phyloP scores from a whole-genome alignment of 2,113 vertebrate genomes.

The Poicephalus meyeri region DNA sequence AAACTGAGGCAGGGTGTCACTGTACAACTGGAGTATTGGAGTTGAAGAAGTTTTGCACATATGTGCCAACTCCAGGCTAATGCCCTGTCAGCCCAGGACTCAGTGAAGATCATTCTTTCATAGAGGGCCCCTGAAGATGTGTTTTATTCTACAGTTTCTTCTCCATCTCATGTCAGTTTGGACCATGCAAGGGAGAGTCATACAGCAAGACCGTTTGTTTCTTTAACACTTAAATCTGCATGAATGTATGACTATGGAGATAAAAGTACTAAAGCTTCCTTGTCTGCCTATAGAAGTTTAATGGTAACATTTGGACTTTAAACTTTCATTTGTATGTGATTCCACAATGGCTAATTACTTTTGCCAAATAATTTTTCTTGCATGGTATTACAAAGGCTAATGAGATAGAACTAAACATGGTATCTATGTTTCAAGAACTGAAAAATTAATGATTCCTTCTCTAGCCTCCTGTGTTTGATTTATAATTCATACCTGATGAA shows the following conservation, averaged over 20 bases:
- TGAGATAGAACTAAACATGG: neutral
- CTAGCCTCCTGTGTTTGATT: constrained; percentile 31
- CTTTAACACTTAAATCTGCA: neutral
- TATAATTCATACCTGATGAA: constrained; percentile 46
- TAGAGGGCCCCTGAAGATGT: neutral
- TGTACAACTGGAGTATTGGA: neutral
- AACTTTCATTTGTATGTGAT: constrained; percentile 24
- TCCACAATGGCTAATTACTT: neutral
- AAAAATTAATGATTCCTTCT: constrained; percentile 43
- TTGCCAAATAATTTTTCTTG: neutral
- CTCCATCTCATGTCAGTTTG: neutral
- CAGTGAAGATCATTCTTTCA: neutral
- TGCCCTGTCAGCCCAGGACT: neutral
- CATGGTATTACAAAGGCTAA: neutral
- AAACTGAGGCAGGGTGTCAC: neutral
- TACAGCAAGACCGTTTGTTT: neutral
- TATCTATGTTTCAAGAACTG: neutral
- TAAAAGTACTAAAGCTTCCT: neutral
- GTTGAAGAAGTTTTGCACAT: neutral
- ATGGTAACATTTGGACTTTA: constrained; percentile 27
- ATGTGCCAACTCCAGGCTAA: neutral
- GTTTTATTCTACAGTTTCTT: neutral
- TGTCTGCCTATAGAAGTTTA: constrained; percentile 23
- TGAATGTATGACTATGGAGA: neutral
- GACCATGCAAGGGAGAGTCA: neutral